phyloP scores from a whole-genome alignment of 2,888 invertebrate genomes.

The Mythimna impura region DNA sequence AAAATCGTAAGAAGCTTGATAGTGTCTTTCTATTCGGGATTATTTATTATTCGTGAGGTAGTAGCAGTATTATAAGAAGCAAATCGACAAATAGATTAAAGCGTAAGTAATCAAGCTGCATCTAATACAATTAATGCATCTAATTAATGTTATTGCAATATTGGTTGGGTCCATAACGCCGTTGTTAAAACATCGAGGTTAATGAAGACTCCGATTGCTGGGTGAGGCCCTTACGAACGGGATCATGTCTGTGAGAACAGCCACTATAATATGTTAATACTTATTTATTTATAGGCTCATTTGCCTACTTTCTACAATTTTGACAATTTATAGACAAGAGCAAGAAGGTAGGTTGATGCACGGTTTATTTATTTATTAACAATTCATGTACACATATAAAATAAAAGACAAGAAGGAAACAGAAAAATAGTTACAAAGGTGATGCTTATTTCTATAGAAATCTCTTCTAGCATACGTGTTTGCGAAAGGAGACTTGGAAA shows the following conservation, averaged over 20 bases:
- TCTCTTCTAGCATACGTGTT: no score
- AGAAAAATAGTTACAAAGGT: no score
- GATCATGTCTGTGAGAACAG: conserved; percentile 49
- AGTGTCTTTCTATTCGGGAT: background rate
- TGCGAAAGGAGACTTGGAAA: no score
- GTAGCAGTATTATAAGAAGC: background rate
- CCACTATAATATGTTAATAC: conserved; percentile 38
- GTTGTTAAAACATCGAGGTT: conserved; percentile 65
- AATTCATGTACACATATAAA: no score
- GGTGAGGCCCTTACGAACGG: conserved; percentile 63
- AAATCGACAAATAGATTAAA: conserved; percentile 22
- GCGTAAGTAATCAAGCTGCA: conserved; percentile 33
- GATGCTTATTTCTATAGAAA: no score
- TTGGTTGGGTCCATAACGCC: conserved; percentile 64
- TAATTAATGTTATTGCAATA: conserved; percentile 63
- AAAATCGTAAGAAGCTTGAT: background rate
- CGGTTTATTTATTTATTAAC: background rate
- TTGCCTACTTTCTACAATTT: conserved; percentile 46
- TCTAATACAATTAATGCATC: no score
- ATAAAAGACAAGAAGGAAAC: no score
- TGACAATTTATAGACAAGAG: conserved; percentile 14
- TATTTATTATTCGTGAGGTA: conserved; percentile 17
- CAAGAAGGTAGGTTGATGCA: background rate
- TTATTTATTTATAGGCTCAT: conserved; percentile 36
- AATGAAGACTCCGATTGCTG: conserved; percentile 67